Evolutionary conservation across 2,888 invertebrate genomes (phyloP), one percentile per base, ranked within the genome.

Genomic region (Steromphala cineraria): DNA sequence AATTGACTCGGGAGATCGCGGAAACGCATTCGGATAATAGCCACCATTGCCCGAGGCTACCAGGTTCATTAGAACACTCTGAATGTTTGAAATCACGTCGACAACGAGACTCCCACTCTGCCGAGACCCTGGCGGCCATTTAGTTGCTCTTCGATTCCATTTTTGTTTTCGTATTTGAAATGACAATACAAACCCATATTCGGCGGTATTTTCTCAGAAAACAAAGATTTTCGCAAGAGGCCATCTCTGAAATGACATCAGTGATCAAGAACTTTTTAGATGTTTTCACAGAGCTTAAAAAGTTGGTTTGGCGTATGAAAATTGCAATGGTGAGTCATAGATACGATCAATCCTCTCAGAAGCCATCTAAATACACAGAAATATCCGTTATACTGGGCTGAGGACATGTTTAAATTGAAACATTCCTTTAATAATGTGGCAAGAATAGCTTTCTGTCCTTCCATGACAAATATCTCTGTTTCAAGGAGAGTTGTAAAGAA

Each of bases 71-170:
- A 40, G n/a, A 36, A 31, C 71, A 40, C 40, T 31, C 24, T 40
- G 40, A 71, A 71, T 71, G 71, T 56, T 56, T 56, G 56, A 7
- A n/a, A 19, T 56, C 56, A n/a, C 56, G 56, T 13, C 56, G 19
- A 24, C 24, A n/a, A 10, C 24, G 21, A 56, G 56, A 36, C 40
- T 40, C 36, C 71, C n/a, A 19, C 17, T 36, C 40, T 71, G 28
- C 71, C 17, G 10, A 71, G 36, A 71, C 17, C 71, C 71, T 40
- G 36, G 71, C 71, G 71, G 71, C 71, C 71, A 71, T 71, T 71
- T 71, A 36, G 71, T 36, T 36, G 71, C 71, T 31, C 71, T 71
- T 71, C 71, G 71, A 71, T 71, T 71, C 36, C 71, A n/a, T 36
- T 71, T 46, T 71, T 71, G 62, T 71, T 40, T 71, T 36, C 71